Evolutionary conservation across 2,797 vertebrate species (phyloP).

Genomic region (Paedocypris micromegethes): DNA sequence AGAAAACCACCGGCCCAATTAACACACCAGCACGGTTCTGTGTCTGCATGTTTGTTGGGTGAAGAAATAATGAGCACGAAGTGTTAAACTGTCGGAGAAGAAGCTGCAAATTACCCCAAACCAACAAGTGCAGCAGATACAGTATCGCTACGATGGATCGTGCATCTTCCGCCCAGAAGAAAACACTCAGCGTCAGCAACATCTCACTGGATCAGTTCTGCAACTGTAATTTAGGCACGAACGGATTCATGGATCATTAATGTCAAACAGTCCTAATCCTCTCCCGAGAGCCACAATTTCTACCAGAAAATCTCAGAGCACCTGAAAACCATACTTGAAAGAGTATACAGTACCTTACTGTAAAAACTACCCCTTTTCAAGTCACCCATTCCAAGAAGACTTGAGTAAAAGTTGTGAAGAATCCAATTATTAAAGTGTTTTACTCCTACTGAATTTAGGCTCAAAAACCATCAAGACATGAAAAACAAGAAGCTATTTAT

Average conservation of each 20-base stretch:
- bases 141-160: neutral
- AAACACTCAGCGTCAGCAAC: neutral
- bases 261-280: neutral
- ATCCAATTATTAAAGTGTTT: too few relatives aligned
- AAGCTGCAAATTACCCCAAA: neutral
- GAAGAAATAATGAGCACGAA: neutral
- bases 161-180: too few relatives aligned
- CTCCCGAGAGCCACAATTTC: too few relatives aligned
- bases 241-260: neutral
- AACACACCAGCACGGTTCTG: neutral
- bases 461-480: too few relatives aligned
- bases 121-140: neutral
- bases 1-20: slow-evolving; percentile 3
- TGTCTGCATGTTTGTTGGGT: neutral
- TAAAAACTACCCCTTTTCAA: too few relatives aligned
- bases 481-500: too few relatives aligned
- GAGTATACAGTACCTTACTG: too few relatives aligned
- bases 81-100: slow-evolving; percentile 1
- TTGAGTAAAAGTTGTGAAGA: too few relatives aligned
- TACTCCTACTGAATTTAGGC: too few relatives aligned
- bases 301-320: neutral
- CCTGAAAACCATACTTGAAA: too few relatives aligned
- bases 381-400: too few relatives aligned
- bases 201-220: neutral
- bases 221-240: neutral